Evolutionary conservation across 2,888 invertebrate genomes (phyloP).

Genomic region (Crossocerus cetratus): DNA sequence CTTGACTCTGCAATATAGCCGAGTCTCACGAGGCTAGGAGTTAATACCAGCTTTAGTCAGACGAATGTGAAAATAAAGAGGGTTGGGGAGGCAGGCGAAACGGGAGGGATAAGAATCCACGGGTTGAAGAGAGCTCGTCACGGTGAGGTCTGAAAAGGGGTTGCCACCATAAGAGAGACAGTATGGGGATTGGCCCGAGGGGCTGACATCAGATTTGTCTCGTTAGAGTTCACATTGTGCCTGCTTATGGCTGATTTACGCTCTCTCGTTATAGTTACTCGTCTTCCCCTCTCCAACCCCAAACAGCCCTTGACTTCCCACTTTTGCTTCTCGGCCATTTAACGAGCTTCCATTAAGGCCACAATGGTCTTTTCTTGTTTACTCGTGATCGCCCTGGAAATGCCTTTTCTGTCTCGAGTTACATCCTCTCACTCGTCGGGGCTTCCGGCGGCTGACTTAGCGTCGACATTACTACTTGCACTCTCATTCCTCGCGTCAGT

Average conservation of each 20-base stretch:
- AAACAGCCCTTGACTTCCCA: constrained; percentile 12
- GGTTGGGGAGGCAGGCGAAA: constrained; percentile 2
- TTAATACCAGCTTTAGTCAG: constrained; percentile 25
- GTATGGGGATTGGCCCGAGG: constrained; percentile 56
- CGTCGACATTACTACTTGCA: neutral
- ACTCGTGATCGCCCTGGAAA: constrained; percentile 27
- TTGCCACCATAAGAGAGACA: constrained; percentile 25
- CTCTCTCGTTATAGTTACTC: constrained; percentile 59
- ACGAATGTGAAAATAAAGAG: constrained; percentile 23
- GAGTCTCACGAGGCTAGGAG: constrained; percentile 40
- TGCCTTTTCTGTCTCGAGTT: neutral
- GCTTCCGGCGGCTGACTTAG: neutral
- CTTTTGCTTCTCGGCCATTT: constrained; percentile 42
- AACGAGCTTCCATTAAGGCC: constrained; percentile 63
- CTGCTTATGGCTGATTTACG: constrained; percentile 68
- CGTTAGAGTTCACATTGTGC: constrained; percentile 75
- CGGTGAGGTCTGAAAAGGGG: constrained; percentile 14
- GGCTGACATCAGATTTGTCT: constrained; percentile 75
- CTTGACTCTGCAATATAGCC: constrained; percentile 3
- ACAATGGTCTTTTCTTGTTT: constrained; percentile 59
- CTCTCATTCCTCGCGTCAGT: neutral
- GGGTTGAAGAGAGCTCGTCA: neutral
- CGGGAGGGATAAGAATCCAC: constrained; percentile 4
- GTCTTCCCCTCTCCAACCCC: constrained; percentile 13
- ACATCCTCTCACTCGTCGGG: neutral